Evolutionary conservation across 2,113 vertebrate genomes (phyloP).

Genomic region (Pterocles gutturalis): DNA sequence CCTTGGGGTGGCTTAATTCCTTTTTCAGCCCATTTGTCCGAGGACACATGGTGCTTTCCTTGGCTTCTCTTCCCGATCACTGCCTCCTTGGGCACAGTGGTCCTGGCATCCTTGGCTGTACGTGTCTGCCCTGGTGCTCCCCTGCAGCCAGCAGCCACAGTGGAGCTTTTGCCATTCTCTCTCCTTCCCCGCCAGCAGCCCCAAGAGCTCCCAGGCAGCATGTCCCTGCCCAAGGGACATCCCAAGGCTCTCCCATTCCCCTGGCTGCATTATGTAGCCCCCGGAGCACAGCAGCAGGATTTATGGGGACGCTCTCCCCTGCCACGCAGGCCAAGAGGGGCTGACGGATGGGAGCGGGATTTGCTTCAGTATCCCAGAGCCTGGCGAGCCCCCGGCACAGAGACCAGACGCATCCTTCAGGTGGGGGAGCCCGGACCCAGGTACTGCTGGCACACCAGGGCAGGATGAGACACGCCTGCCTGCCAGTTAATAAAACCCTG

Average conservation of each 20-base stretch:
- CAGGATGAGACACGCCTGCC: neutral
- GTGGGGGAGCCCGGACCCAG: neutral
- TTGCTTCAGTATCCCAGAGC: neutral
- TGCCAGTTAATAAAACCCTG: fast-evolving
- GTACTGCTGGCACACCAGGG: neutral
- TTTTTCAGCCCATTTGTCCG: neutral
- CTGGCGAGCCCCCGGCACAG: neutral
- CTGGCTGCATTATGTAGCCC: neutral
- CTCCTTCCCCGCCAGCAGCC: neutral
- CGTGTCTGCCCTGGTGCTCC: fast-evolving
- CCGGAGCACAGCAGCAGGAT: neutral
- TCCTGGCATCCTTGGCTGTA: neutral
- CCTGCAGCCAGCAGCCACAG: neutral
- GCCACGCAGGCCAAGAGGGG: neutral
- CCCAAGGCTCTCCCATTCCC: neutral
- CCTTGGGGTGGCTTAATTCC: neutral
- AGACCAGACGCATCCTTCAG: neutral
- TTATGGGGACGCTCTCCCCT: neutral
- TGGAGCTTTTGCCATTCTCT: fast-evolving
- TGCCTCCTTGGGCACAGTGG: neutral
- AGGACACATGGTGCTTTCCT: neutral
- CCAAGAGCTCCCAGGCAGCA: neutral
- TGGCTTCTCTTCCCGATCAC: neutral
- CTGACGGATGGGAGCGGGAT: fast-evolving
- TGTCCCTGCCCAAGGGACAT: too few relatives aligned